Conservation (phyloP, 2,888 invertebrate genomes). For the Anagyrus pseudococci region DNA sequence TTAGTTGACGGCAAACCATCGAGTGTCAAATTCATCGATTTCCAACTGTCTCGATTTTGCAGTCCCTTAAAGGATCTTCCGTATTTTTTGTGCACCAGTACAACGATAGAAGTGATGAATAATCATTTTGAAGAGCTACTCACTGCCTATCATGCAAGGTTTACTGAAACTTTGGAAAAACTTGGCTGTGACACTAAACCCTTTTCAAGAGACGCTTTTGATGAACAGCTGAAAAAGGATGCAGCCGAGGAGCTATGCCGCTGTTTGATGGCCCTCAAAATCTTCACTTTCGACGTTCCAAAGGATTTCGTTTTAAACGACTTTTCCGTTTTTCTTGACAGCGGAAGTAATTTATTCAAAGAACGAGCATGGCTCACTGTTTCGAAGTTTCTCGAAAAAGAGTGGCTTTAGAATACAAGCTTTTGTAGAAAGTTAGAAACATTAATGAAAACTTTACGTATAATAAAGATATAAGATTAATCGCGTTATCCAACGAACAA, state of each 20-base stretch:
- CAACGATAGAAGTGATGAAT: slow-evolving; percentile 60
- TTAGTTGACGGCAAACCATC: too few species aligned
- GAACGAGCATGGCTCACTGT: slow-evolving; percentile 4
- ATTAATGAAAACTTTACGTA: too few species aligned
- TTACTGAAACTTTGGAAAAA: slow-evolving; percentile 60
- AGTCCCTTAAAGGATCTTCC: slow-evolving; percentile 65
- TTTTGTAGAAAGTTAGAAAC: too few species aligned
- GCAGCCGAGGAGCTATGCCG: slow-evolving; percentile 50
- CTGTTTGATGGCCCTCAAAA: slow-evolving; percentile 27
- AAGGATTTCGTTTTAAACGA: slow-evolving; percentile 39
- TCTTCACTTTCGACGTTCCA: slow-evolving; percentile 32
- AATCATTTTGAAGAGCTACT: slow-evolving; percentile 64
- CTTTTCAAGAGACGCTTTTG: slow-evolving; percentile 46
- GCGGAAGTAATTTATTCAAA: not conserved
- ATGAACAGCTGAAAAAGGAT: slow-evolving; percentile 43
- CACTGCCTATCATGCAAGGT: slow-evolving; percentile 64
- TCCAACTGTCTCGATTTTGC: slow-evolving; percentile 66
- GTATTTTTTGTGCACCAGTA: slow-evolving; percentile 67
- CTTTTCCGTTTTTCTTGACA: slow-evolving; percentile 39
- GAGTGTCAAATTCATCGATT: slow-evolving; percentile 68
- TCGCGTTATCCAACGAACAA: too few species aligned
- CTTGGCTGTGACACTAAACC: slow-evolving; percentile 56
- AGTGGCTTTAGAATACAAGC: not conserved
- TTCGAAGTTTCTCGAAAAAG: slow-evolving; percentile 9
- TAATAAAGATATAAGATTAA: too few species aligned